Percentiles rank a stretch among this genome's conserved stretches.
Conservation (phyloP, 2,888 invertebrate genomes). For the Lochmaea crataegi region DNA sequence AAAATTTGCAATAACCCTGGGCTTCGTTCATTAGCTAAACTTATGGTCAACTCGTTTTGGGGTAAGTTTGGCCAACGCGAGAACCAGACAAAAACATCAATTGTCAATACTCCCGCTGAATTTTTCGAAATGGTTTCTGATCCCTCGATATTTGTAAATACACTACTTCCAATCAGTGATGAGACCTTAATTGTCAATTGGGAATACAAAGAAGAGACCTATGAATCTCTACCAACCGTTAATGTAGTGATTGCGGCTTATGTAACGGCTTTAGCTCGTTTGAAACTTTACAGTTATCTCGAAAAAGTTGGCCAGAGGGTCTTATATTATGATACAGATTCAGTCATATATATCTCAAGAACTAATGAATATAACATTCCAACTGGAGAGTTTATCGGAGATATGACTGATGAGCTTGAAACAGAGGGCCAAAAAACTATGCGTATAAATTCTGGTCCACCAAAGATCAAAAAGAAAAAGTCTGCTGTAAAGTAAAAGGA, state of each 20-base stretch:
- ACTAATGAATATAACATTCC: slow-evolving; percentile 49
- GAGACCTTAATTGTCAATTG: slow-evolving; percentile 46
- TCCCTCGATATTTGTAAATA: not conserved
- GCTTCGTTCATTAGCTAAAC: slow-evolving; percentile 48
- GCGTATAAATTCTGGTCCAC: slow-evolving; percentile 45
- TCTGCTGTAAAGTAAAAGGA: slow-evolving; percentile 1
- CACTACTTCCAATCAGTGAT: slow-evolving; percentile 19
- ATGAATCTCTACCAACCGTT: slow-evolving; percentile 37
- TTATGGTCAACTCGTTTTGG: slow-evolving; percentile 53
- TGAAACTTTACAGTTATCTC: too few relatives aligned
- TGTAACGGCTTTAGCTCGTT: slow-evolving; percentile 38
- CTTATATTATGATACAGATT: slow-evolving; percentile 61
- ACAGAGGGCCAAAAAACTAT: slow-evolving; percentile 56
- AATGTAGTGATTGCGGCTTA: slow-evolving; percentile 55
- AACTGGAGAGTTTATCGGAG: slow-evolving; percentile 54
- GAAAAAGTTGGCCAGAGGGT: slow-evolving; percentile 52
- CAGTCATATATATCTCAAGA: slow-evolving; percentile 51
- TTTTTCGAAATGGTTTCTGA: slow-evolving; percentile 13
- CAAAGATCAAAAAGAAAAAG: not conserved
- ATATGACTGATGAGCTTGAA: slow-evolving; percentile 44
- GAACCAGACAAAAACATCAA: slow-evolving; percentile 25
- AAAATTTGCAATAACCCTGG: slow-evolving; percentile 37
- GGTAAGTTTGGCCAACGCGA: slow-evolving; percentile 36
- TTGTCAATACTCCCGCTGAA: slow-evolving; percentile 14
- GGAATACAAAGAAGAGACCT: slow-evolving; percentile 41